phyloP scores from a whole-genome alignment of 2,113 vertebrate genomes.

The Cyanoramphus novaezelandiae region DNA sequence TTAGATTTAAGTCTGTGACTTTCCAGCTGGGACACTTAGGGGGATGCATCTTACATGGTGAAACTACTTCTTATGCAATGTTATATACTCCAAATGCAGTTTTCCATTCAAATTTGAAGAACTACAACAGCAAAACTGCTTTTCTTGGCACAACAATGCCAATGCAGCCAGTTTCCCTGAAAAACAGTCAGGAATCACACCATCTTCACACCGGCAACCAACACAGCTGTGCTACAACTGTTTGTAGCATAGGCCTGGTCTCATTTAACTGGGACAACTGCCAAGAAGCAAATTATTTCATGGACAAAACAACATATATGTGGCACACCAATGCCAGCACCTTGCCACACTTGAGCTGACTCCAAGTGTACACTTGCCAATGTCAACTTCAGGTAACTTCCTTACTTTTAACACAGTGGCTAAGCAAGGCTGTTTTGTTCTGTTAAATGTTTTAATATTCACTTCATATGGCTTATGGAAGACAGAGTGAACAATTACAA shows the following conservation, averaged over 20 bases:
- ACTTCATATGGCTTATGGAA: background rate
- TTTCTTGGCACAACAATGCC: background rate
- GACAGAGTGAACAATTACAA: background rate
- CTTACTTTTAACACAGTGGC: background rate
- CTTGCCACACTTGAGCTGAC: background rate
- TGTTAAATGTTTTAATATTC: background rate
- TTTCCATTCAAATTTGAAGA: background rate
- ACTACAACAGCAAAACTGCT: background rate
- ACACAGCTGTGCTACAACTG: background rate
- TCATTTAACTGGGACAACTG: background rate
- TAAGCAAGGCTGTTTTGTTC: background rate
- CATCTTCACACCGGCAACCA: background rate
- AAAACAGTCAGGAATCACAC: background rate
- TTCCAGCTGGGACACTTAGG: background rate
- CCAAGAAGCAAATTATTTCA: background rate
- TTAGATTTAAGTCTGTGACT: background rate
- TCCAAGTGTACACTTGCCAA: background rate
- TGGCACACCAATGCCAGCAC: background rate
- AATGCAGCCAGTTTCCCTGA: background rate
- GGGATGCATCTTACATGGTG: background rate
- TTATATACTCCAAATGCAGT: background rate
- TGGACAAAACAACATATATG: background rate
- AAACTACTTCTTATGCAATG: background rate
- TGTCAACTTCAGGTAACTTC: background rate
- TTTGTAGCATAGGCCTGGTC: background rate